Evolutionary conservation across 2,888 invertebrate genomes (phyloP).

Genomic region (Heliconius ethilla): DNA sequence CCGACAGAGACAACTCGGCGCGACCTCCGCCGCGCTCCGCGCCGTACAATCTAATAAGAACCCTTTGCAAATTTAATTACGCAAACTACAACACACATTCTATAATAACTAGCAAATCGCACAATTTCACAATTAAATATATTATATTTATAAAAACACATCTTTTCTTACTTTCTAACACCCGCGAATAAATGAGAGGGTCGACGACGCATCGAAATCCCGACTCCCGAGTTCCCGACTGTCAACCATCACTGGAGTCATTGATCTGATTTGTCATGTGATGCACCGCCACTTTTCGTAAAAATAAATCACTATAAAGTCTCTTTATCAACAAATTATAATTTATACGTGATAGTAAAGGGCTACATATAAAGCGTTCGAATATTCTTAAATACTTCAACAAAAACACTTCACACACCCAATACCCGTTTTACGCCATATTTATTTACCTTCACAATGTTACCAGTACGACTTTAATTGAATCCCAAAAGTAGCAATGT

Average conservation of each 20-base stretch:
- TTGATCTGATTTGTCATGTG: conserved; percentile 68
- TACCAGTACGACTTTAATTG: conserved; percentile 45
- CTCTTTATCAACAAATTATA: conserved; percentile 11
- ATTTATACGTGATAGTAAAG: neutral
- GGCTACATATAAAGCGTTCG: neutral
- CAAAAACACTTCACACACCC: conserved; percentile 53
- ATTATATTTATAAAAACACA: conserved; percentile 53
- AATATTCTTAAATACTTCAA: conserved; percentile 11
- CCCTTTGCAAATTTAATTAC: conserved; percentile 62
- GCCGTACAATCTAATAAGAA: conserved; percentile 62
- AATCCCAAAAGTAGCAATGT: neutral
- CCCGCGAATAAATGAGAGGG: conserved; percentile 61
- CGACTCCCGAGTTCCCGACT: conserved; percentile 60
- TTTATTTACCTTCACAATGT: conserved; percentile 72
- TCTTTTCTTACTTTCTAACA: conserved; percentile 65
- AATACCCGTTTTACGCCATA: conserved; percentile 63
- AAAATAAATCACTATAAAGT: conserved; percentile 26
- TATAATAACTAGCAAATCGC: conserved; percentile 13
- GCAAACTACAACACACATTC: conserved; percentile 45
- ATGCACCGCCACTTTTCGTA: conserved; percentile 49
- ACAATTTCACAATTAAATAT: conserved; percentile 53
- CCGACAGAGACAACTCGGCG: conserved; percentile 68
- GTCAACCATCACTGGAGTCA: conserved; percentile 70
- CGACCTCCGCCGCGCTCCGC: conserved; percentile 58
- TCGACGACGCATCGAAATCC: conserved; percentile 63